phyloP scores from a whole-genome alignment of 2,113 vertebrate species.

The Percina caprodes region DNA sequence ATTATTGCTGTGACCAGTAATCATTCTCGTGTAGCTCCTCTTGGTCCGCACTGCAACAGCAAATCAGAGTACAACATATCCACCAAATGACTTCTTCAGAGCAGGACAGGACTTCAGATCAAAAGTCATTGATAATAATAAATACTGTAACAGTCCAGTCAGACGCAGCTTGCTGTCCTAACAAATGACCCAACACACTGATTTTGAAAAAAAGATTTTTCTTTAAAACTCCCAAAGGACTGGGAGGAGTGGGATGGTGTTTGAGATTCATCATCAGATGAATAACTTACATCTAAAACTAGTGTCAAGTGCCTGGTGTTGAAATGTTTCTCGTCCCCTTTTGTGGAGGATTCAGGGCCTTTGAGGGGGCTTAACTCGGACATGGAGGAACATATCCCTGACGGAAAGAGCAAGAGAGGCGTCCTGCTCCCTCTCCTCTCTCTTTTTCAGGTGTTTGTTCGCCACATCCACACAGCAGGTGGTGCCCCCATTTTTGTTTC shows the following conservation, averaged over 20 bases:
- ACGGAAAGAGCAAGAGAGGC: background rate
- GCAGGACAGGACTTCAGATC: constrained; percentile 59
- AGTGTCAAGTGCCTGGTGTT: constrained; percentile 19
- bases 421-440: constrained; percentile 20
- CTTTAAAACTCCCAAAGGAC: constrained; percentile 23
- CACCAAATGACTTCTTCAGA: constrained; percentile 49
- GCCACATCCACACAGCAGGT: constrained; percentile 12
- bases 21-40: constrained; percentile 45
- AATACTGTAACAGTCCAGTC: constrained; percentile 76
- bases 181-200: constrained; percentile 34
- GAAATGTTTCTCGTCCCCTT: constrained; percentile 5
- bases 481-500: constrained; percentile 12
- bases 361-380: background rate
- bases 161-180: constrained; percentile 12
- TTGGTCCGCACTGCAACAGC: constrained; percentile 70
- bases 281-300: constrained; percentile 15
- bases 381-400: background rate
- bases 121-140: constrained; percentile 70
- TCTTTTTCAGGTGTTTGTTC: background rate
- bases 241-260: constrained; percentile 20
- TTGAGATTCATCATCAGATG: constrained; percentile 12
- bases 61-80: constrained; percentile 60
- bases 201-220: constrained; percentile 15
- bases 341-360: background rate
- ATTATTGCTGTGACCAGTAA: constrained; percentile 73